Conservation (phyloP, 2,797 vertebrate species). For the Ptychobarbus kaznakovi region DNA sequence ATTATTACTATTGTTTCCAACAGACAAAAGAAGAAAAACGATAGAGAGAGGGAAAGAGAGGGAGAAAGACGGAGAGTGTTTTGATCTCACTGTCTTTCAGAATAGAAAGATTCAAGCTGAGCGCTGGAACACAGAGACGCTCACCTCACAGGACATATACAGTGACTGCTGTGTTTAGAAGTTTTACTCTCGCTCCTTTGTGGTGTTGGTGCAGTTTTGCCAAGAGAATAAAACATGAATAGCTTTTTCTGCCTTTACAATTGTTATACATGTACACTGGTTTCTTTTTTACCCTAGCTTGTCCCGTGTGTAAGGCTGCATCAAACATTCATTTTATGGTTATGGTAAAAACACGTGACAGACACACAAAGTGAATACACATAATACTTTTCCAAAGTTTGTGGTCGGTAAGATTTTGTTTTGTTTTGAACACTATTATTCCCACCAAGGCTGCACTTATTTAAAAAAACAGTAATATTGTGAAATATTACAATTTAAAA, state of each 20-base stretch:
- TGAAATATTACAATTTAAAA: neutral
- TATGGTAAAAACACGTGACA: neutral
- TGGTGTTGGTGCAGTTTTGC: slow-evolving; percentile 6
- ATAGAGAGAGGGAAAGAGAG: neutral
- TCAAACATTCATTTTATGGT: neutral
- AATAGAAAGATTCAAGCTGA: slow-evolving; percentile 45
- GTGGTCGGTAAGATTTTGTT: no score
- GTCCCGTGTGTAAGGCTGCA: neutral
- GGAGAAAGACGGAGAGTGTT: slow-evolving; percentile 18
- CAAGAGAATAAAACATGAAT: slow-evolving; percentile 6
- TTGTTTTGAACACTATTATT: no score
- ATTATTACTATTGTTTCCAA: slow-evolving; percentile 38
- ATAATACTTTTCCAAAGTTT: neutral
- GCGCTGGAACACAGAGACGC: slow-evolving; percentile 26
- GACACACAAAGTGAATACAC: neutral
- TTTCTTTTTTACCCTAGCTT: neutral
- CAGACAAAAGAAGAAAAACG: slow-evolving; percentile 27
- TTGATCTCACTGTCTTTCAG: slow-evolving; percentile 49
- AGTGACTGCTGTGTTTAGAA: slow-evolving; percentile 17
- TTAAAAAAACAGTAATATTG: no score
- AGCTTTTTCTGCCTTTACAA: slow-evolving; percentile 14
- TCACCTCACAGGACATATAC: slow-evolving; percentile 41
- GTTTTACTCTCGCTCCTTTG: slow-evolving; percentile 22
- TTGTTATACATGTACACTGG: neutral
- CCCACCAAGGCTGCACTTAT: no score